Conservation (phyloP, 23 tunicate genomes). For the Aplidium turbinatum region DNA sequence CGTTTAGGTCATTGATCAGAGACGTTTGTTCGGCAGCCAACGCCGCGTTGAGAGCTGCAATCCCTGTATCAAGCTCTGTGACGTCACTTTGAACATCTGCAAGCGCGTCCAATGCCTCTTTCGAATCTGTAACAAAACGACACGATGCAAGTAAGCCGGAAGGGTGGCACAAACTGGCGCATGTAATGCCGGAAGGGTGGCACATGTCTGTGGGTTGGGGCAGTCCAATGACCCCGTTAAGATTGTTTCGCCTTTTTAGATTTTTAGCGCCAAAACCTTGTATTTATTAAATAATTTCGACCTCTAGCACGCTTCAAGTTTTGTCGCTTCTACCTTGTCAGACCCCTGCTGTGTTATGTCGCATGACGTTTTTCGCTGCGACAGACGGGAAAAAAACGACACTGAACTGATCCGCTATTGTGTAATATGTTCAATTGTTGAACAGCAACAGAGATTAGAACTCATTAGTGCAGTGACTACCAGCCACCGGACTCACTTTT, state of each 20-base stretch:
- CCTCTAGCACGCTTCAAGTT: too few relatives aligned
- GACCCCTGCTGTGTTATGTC: too few relatives aligned
- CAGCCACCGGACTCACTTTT: too few relatives aligned
- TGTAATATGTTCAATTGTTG: too few relatives aligned
- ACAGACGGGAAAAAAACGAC: too few relatives aligned
- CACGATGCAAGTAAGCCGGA: background rate
- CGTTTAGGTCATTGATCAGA: background rate
- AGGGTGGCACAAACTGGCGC: background rate
- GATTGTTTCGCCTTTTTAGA: background rate
- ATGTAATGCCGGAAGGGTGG: background rate
- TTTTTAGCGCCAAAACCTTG: too few relatives aligned
- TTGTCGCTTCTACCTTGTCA: too few relatives aligned
- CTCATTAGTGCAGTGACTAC: too few relatives aligned
- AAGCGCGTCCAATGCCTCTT: conserved; percentile 20
- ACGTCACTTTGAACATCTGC: conserved; percentile 35
- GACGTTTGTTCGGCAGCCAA: background rate
- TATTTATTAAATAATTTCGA: too few relatives aligned
- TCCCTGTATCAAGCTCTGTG: conserved; percentile 23
- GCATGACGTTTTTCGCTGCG: too few relatives aligned
- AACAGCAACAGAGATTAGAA: too few relatives aligned
- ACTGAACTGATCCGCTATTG: too few relatives aligned
- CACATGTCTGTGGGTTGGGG: background rate
- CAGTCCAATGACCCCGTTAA: background rate
- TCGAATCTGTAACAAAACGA: conserved; percentile 3
- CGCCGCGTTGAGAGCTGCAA: conserved; percentile 13